A percentile compares a stretch with the other conserved stretches of the same genome.
phyloP scores from a whole-genome alignment of 2,113 vertebrate genomes.

The Tiliqua scincoides region DNA sequence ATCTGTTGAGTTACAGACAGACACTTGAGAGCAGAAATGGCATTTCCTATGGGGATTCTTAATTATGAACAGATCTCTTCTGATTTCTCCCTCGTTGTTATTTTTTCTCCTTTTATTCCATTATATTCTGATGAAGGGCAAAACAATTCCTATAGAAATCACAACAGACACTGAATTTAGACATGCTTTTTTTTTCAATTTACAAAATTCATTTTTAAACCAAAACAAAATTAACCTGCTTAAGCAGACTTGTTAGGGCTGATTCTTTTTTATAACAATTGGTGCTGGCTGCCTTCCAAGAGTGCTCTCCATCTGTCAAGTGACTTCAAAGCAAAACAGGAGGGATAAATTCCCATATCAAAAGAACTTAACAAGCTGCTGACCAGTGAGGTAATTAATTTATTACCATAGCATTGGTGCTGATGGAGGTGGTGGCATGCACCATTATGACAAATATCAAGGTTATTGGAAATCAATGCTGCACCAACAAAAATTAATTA shows the following conservation, averaged over 20 bases:
- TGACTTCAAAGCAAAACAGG: conserved; percentile 15
- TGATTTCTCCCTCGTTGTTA: conserved; percentile 10
- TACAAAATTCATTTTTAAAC: background rate
- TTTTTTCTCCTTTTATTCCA: background rate
- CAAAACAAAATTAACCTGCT: conserved; percentile 1
- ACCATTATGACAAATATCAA: background rate
- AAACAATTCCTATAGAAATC: background rate
- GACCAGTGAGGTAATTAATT: background rate
- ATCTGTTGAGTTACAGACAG: background rate
- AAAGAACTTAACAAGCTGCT: conserved; percentile 3
- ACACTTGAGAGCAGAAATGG: background rate
- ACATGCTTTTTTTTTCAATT: background rate
- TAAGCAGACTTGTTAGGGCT: conserved; percentile 3
- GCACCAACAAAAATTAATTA: background rate
- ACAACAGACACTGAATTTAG: background rate
- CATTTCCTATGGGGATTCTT: background rate
- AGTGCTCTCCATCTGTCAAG: background rate
- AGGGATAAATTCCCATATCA: background rate
- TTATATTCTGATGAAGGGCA: background rate
- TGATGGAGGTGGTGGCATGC: background rate
- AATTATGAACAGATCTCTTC: background rate
- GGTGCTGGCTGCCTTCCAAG: conserved; percentile 9
- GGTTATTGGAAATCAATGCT: background rate
- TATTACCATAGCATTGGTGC: background rate
- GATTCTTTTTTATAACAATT: background rate